phyloP scores from a whole-genome alignment of 2,113 vertebrate genomes.

The Bagarius yarrelli region DNA sequence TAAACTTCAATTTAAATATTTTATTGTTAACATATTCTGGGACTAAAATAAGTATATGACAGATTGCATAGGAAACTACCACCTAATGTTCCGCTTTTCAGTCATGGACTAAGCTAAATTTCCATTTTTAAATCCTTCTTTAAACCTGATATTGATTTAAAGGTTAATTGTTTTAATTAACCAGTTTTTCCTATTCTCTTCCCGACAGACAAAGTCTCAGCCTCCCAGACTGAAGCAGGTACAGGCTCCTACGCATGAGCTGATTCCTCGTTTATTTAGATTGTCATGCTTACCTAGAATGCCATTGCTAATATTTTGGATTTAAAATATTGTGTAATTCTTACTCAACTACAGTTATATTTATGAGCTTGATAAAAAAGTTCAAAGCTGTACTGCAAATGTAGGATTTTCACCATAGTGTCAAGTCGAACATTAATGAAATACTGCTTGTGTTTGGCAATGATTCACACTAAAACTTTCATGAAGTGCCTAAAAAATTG shows the following conservation, averaged over 20 bases:
- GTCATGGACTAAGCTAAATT: background rate
- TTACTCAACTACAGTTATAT: background rate
- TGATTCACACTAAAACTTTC: background rate
- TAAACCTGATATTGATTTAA: slow-evolving; percentile 54
- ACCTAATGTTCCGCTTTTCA: background rate
- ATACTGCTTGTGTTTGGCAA: background rate
- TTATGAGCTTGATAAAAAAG: background rate
- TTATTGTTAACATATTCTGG: background rate
- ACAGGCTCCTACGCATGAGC: slow-evolving; percentile 64
- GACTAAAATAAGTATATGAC: background rate
- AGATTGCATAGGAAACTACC: background rate
- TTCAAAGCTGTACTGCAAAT: too few species aligned
- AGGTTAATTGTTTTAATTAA: slow-evolving; percentile 56
- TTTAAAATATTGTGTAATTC: background rate
- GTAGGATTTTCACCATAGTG: background rate
- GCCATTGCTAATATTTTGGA: slow-evolving; percentile 24
- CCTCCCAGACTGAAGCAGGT: slow-evolving; percentile 85
- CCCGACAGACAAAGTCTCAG: slow-evolving; percentile 79
- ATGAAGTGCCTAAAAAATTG: slow-evolving; percentile 20
- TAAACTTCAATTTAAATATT: background rate
- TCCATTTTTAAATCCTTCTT: slow-evolving; percentile 39
- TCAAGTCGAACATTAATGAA: background rate
- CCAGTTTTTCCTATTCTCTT: slow-evolving; percentile 59
- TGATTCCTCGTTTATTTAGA: slow-evolving; percentile 2
- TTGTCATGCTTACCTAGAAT: background rate